phyloP scores from a whole-genome alignment of 2,888 invertebrate genomes.

The Pristionchus exspectatus region DNA sequence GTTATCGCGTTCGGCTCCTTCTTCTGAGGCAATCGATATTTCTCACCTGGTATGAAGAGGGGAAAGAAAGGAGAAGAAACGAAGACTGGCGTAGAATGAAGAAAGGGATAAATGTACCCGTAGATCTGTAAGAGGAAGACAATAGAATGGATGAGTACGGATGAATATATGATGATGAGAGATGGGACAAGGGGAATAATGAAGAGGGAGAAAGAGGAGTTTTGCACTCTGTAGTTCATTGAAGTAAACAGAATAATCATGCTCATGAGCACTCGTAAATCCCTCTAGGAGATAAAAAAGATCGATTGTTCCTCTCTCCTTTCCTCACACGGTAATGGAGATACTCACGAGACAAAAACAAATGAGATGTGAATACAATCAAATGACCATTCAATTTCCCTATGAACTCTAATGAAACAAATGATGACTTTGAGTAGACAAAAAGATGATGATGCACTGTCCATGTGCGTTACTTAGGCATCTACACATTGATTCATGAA shows the following conservation, averaged over 20 bases:
- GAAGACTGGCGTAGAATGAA: background rate
- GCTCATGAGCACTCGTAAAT: background rate
- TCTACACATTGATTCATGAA: background rate
- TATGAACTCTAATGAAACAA: background rate
- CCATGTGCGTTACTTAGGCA: background rate
- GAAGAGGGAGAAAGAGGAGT: background rate
- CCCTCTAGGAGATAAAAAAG: background rate
- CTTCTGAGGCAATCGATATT: background rate
- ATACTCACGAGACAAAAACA: constrained; percentile 10
- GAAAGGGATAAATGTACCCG: background rate
- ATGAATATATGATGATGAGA: background rate
- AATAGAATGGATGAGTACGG: background rate
- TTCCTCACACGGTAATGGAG: background rate
- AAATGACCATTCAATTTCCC: background rate
- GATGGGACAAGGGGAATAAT: background rate
- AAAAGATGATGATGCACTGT: background rate
- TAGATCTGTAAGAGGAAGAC: background rate
- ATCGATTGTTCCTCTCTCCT: constrained; percentile 22
- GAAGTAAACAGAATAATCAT: constrained; percentile 23
- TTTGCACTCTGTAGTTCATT: background rate
- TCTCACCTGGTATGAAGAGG: constrained; percentile 41
- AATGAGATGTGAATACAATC: background rate
- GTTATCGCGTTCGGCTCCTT: background rate
- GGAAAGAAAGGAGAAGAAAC: background rate
- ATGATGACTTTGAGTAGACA: background rate